Evolutionary conservation across 2,797 vertebrate genomes (phyloP).

Genomic region (Prionace glauca): DNA sequence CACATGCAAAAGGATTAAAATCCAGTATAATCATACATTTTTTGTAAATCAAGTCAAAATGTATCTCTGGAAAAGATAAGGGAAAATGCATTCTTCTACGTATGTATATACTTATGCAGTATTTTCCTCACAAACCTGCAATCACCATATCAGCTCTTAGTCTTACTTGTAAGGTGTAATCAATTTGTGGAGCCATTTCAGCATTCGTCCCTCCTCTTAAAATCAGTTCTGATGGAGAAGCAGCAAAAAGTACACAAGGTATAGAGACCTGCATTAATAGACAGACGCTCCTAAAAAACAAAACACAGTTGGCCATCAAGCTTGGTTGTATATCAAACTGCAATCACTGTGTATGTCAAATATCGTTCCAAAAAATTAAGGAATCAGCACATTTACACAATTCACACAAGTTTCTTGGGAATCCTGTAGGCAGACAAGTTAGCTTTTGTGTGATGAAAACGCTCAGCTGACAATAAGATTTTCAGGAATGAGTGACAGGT

Average conservation of each 20-base stretch:
- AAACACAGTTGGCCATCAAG: background rate
- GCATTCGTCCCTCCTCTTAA: constrained; percentile 93
- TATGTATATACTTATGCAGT: background rate
- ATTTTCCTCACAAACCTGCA: background rate
- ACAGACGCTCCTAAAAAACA: constrained; percentile 75
- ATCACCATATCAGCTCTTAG: background rate
- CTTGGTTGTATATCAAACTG: background rate
- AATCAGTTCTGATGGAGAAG: constrained; percentile 70
- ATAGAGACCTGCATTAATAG: constrained; percentile 85
- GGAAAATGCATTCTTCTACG: background rate
- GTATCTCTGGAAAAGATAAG: background rate
- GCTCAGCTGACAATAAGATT: background rate
- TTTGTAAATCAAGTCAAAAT: background rate
- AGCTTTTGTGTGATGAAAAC: background rate
- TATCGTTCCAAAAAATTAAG: constrained; percentile 23
- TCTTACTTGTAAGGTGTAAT: constrained; percentile 81
- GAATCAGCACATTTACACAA: background rate
- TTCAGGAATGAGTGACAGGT: background rate
- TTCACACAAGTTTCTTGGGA: background rate
- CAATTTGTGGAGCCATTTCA: constrained; percentile 96
- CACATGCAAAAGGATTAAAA: background rate
- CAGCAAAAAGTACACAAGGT: constrained; percentile 79
- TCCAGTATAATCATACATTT: background rate
- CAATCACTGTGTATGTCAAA: background rate
- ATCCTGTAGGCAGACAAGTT: background rate